These are phyloP conservation scores for Pseudorectes ferrugineus DNA, from an alignment of 2,113 vertebrate species.

Conservation along the genomic window DNA sequence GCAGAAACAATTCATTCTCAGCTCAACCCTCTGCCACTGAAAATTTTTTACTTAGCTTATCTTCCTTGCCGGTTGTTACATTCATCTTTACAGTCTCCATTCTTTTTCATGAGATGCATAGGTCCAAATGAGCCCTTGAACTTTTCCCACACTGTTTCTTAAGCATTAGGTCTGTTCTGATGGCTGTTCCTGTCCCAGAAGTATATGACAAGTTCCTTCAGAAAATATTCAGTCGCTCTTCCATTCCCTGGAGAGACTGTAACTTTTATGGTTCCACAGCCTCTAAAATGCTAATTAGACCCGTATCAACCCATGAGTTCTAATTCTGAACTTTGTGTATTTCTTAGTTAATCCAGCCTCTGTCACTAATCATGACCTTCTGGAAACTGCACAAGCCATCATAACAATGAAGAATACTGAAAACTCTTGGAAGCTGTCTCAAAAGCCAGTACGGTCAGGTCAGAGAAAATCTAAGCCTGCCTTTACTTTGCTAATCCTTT, in stretches of 20 bases:
- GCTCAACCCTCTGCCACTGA: background rate
- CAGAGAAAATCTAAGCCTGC: background rate
- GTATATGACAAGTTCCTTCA: background rate
- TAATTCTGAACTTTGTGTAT: background rate
- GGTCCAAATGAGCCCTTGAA: background rate
- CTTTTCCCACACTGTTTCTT: background rate
- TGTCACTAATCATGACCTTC: background rate
- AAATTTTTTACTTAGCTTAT: background rate
- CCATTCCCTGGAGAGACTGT: background rate
- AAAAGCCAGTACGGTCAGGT: background rate
- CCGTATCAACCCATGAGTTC: background rate
- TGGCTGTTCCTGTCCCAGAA: background rate
- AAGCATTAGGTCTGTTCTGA: background rate
- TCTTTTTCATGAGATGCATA: background rate
- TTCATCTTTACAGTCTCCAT: background rate
- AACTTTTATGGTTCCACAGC: background rate
- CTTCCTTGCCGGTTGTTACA: background rate
- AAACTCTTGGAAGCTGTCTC: background rate
- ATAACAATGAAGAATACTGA: background rate
- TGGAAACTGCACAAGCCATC: background rate
- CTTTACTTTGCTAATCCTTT: background rate
- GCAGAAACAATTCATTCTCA: background rate
- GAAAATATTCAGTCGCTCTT: background rate
- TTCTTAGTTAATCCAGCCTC: background rate
- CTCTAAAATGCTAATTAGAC: background rate